A percentile compares a stretch with the other conserved stretches of the same genome.
Conservation (phyloP, 2,113 vertebrate species). For the Rhea americana region DNA sequence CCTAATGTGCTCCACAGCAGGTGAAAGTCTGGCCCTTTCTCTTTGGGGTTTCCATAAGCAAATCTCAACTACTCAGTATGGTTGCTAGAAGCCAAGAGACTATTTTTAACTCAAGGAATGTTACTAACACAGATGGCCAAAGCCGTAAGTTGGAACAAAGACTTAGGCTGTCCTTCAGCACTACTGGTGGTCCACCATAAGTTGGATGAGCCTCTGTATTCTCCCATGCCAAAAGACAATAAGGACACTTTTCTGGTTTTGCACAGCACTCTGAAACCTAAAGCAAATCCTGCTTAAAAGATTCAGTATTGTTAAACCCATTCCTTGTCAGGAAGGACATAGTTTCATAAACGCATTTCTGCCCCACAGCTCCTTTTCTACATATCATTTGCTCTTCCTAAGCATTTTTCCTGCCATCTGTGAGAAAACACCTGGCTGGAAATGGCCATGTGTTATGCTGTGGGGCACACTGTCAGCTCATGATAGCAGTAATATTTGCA, state of each 20-base stretch:
- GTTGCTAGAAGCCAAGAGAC: background rate
- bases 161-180: background rate
- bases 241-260: background rate
- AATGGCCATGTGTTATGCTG: fast-evolving
- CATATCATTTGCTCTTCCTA: background rate
- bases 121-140: background rate
- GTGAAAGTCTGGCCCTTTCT: background rate
- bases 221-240: background rate
- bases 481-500: background rate
- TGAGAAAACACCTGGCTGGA: fast-evolving
- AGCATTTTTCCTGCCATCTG: background rate
- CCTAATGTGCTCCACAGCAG: background rate
- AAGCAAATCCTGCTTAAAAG: background rate
- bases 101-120: background rate
- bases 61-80: background rate
- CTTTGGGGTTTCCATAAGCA: background rate
- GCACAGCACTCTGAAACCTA: background rate
- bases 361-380: background rate
- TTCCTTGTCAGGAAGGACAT: background rate
- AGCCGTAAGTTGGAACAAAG: background rate
- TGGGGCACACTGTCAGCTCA: fast-evolving
- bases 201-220: background rate
- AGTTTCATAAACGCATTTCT: background rate
- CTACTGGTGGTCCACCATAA: background rate
- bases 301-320: background rate